Base-by-base conservation (phyloP, 2,888 invertebrate species). In the Drosophila imparisetae region DNA sequence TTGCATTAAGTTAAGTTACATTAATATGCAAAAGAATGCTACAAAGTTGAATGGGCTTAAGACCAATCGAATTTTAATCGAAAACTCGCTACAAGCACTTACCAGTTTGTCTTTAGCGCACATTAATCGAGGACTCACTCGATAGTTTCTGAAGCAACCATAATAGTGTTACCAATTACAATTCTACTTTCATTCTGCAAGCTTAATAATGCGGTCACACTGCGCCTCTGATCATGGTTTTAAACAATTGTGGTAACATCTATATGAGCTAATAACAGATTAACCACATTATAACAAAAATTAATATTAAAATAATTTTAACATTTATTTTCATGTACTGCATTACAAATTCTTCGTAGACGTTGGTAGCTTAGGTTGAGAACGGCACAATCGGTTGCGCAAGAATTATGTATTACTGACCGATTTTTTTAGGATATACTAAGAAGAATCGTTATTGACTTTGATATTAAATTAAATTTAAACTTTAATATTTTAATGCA, bases 151-250 rank as follows among this genome's bases (percentile, higher is more conserved):
- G 3, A 53, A 27, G 10, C 59, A 59, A 10, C 68, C 24, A 13
- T 38, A n/a, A 13, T 10, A 18, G 7, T 59, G 21, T 3, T 2
- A 13, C 21, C 4, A 49, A 24, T 50, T 13, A 8, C 49, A 61
- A 50, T 64, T 24, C 45, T 45, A 24, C 15, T 8, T 13, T 24
- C 15, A 30, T 67, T 67, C 34, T 68, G n/a, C 1, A 10, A 27
- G 1, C 5, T 40, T 21, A 2, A 1, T 21, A 4, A 8, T 13
- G 11, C 40, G 70, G 70, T 64, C 70, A 70, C 58, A 54, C 58
- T 48, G 8, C 7, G 0, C 13, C n/a, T 27, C 36, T 40, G 71
- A 72, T 72, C 71, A 42, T 38, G 53, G 40, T 30, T 15, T 34
- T n/a, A 7, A 63, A 50, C 5, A 13, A 15, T 30, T 36, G 15